Evolutionary conservation across 2,797 vertebrate genomes (phyloP).

Genomic region (Nasua narica): DNA sequence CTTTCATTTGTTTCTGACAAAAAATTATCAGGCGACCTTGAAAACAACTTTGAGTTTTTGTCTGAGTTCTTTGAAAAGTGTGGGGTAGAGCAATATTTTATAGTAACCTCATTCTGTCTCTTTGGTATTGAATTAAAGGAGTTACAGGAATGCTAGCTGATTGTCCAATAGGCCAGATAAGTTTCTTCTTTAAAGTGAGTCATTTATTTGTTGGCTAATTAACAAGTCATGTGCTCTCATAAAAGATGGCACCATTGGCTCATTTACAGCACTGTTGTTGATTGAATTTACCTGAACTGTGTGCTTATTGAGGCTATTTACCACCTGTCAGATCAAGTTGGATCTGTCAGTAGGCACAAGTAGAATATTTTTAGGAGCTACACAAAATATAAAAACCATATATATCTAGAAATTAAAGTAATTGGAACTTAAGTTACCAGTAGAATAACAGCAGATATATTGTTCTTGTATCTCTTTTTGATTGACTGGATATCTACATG

Average conservation of each 20-base stretch:
- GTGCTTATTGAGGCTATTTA: background rate
- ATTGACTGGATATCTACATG: background rate
- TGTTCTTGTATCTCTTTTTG: background rate
- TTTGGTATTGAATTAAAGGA: slow-evolving; percentile 28
- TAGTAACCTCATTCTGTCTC: slow-evolving; percentile 35
- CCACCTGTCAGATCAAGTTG: background rate
- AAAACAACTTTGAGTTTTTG: background rate
- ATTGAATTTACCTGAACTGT: background rate
- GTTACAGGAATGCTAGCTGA: slow-evolving; percentile 22
- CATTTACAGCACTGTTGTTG: background rate
- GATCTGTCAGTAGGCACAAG: background rate
- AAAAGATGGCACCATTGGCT: background rate
- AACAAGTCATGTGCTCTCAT: background rate
- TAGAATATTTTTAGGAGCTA: background rate
- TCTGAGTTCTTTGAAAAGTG: background rate
- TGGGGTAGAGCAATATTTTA: slow-evolving; percentile 26
- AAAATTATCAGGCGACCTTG: slow-evolving; percentile 29
- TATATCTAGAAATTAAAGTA: background rate
- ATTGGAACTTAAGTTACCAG: background rate
- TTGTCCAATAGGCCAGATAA: background rate
- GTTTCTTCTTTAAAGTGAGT: slow-evolving; percentile 15
- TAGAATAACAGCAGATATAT: background rate
- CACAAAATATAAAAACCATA: background rate
- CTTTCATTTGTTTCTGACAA: slow-evolving; percentile 38
- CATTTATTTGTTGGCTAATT: slow-evolving; percentile 20